phyloP scores from a whole-genome alignment of 2,888 invertebrate species.

The Sesamia inferens region DNA sequence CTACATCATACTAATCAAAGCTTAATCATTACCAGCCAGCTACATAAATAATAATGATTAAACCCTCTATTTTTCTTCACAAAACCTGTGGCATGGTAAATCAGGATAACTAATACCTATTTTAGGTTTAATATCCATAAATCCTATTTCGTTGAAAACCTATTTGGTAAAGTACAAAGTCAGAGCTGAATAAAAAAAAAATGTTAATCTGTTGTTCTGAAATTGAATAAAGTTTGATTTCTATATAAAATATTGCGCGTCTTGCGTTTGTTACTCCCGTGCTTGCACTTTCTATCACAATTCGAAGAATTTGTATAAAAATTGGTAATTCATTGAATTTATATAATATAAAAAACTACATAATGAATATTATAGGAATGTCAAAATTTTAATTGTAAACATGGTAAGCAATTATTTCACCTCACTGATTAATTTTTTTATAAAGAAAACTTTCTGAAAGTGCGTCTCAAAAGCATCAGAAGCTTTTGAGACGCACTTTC shows the following conservation, averaged over 20 bases:
- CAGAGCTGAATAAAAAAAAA: neutral
- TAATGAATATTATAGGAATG: neutral
- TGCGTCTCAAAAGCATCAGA: too few relatives aligned
- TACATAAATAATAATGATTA: conserved; percentile 26
- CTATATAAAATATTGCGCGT: neutral
- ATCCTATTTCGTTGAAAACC: neutral
- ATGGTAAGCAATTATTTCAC: neutral
- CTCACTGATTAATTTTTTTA: neutral
- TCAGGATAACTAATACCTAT: neutral
- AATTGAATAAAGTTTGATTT: neutral
- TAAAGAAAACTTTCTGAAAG: conserved; percentile 9
- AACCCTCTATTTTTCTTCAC: neutral
- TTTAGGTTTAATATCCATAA: neutral
- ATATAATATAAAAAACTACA: neutral
- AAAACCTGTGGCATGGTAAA: neutral
- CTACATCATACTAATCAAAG: conserved; percentile 47
- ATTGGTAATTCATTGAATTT: neutral
- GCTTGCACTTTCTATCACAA: neutral
- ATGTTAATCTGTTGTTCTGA: neutral
- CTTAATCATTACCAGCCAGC: conserved; percentile 55
- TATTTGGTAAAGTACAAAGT: neutral
- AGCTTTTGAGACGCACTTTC: conserved; percentile 15
- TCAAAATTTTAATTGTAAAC: neutral
- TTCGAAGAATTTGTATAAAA: neutral
- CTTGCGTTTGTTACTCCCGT: neutral